Percentiles rank a stretch among this genome's conserved stretches.
phyloP scores from a whole-genome alignment of 2,113 vertebrate species.

The Eidolon helvum region DNA sequence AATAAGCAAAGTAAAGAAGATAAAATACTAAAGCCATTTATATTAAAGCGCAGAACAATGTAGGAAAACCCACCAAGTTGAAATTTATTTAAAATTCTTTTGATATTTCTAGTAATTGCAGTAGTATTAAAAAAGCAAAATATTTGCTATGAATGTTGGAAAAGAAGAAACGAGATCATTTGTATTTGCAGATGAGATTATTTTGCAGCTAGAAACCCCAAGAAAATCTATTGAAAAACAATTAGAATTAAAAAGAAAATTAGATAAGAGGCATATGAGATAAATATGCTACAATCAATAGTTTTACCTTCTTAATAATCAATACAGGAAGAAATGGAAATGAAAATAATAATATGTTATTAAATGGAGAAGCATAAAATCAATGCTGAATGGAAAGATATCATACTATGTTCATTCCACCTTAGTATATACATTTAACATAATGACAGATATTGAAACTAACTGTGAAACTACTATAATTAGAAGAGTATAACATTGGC shows the following conservation, averaged over 20 bases:
- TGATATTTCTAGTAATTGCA: neutral
- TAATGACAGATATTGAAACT: neutral
- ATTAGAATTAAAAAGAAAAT: conserved; percentile 3
- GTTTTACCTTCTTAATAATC: neutral
- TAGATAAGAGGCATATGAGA: neutral
- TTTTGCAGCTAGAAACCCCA: neutral
- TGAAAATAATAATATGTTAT: neutral
- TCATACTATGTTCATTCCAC: neutral
- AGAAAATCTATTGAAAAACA: neutral
- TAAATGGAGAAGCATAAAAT: neutral
- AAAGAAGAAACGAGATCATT: neutral
- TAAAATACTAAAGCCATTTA: neutral
- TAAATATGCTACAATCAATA: neutral
- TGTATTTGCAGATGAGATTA: neutral
- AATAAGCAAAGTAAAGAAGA: neutral
- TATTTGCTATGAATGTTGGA: neutral
- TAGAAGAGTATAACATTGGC: neutral
- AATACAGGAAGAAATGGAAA: neutral
- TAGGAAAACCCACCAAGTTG: neutral
- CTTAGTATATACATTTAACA: neutral
- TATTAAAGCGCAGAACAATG: neutral
- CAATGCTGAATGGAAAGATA: neutral
- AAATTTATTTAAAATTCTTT: neutral
- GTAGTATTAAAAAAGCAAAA: neutral
- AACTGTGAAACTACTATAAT: neutral